A percentile compares a stretch with the other conserved stretches of the same genome.
These are phyloP conservation scores for Parasteatoda tepidariorum DNA, from an alignment of 1,140 invertebrate genomes.

Conservation along the genomic window DNA sequence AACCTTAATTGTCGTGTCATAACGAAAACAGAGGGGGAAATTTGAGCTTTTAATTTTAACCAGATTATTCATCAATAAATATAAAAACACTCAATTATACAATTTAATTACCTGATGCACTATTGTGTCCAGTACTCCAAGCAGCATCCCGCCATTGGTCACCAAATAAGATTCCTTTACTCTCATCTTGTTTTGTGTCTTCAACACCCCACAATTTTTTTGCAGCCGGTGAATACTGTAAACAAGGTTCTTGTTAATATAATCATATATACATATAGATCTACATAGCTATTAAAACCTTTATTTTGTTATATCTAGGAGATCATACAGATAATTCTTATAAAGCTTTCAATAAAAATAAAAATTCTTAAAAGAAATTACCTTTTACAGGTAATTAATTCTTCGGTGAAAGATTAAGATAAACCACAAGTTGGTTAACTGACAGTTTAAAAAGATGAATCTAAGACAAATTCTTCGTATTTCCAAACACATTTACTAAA, in stretches of 20 bases:
- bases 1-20: too few relatives aligned
- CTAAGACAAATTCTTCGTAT: too few relatives aligned
- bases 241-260: not conserved
- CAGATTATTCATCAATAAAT: too few relatives aligned
- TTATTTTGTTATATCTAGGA: not conserved
- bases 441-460: too few relatives aligned
- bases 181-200: conserved; percentile 74
- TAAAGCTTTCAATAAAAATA: not conserved
- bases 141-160: conserved; percentile 87
- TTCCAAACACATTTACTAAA: too few relatives aligned
- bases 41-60: too few relatives aligned
- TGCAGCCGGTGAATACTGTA: conserved; percentile 76
- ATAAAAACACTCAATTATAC: conserved; percentile 70
- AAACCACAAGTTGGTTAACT: too few relatives aligned
- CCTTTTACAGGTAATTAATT: not conserved
- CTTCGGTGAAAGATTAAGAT: too few relatives aligned
- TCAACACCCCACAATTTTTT: conserved; percentile 89
- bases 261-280: not conserved
- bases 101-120: conserved; percentile 72
- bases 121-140: conserved; percentile 77
- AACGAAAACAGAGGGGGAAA: too few relatives aligned
- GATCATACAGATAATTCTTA: not conserved
- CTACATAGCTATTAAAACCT: not conserved
- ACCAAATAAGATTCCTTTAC: conserved; percentile 80
- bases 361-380: not conserved